Evolutionary conservation across 2,888 invertebrate species (phyloP).

Genomic region (Latrodectus elegans): DNA sequence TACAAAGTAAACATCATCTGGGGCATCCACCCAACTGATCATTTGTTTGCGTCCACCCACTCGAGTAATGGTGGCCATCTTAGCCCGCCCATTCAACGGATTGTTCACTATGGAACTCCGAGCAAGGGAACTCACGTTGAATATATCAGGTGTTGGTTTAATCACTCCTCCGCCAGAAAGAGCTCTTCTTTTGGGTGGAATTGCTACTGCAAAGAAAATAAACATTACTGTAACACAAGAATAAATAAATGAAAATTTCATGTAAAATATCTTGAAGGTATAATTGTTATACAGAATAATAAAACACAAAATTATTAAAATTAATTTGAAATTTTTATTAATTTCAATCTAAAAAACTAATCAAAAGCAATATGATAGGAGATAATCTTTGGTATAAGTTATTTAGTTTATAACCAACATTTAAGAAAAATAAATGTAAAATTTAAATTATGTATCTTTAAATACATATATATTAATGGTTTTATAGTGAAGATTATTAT

Average conservation of each 20-base stretch:
- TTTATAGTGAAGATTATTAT: no score
- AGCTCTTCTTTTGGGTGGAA: conserved; percentile 57
- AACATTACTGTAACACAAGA: background rate
- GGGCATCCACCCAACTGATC: conserved; percentile 98
- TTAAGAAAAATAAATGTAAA: no score
- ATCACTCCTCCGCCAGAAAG: conserved; percentile 57
- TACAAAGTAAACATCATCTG: conserved; percentile 96
- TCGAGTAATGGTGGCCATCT: conserved; percentile 85
- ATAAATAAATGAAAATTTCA: background rate
- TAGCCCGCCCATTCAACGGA: conserved; percentile 85
- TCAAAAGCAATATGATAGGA: no score
- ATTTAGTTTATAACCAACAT: no score
- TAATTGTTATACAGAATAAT: no score
- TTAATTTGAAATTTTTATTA: no score
- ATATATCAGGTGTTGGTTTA: conserved; percentile 61
- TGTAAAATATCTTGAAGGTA: no score
- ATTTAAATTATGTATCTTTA: no score
- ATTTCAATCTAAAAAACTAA: no score
- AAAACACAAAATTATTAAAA: no score
- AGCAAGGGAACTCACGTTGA: conserved; percentile 66
- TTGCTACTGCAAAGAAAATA: conserved; percentile 35
- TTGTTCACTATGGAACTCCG: conserved; percentile 62
- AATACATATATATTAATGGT: no score
- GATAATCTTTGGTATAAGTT: no score
- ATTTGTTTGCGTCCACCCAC: conserved; percentile 86